phyloP scores from a whole-genome alignment of 2,797 vertebrate genomes.

The Carduelis carduelis region DNA sequence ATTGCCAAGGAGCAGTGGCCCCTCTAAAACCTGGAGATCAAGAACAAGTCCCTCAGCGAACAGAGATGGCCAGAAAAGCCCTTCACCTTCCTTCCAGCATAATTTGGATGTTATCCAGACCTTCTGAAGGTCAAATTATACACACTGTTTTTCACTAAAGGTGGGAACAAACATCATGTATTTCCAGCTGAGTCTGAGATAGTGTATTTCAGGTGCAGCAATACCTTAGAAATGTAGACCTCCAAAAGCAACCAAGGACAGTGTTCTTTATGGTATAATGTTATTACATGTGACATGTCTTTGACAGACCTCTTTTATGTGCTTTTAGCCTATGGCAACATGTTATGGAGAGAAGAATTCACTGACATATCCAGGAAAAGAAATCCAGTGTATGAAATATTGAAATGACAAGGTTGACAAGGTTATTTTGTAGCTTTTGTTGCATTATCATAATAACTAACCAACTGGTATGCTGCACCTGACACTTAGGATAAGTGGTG shows the following conservation, averaged over 20 bases:
- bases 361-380: slow-evolving; percentile 20
- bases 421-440: slow-evolving; percentile 45
- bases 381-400: slow-evolving; percentile 3
- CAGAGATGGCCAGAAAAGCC: neutral
- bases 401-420: slow-evolving; percentile 54
- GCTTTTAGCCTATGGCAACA: slow-evolving; percentile 40
- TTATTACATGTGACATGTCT: slow-evolving; percentile 36
- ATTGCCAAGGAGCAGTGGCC: neutral
- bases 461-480: neutral
- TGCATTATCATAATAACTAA: slow-evolving; percentile 19
- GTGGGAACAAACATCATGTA: neutral
- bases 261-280: neutral
- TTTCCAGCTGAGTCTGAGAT: neutral
- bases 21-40: neutral
- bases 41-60: neutral
- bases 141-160: neutral
- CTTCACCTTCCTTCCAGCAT: neutral
- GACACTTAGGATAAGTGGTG: neutral
- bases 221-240: neutral
- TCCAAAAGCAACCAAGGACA: neutral
- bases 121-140: neutral
- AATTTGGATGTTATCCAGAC: neutral
- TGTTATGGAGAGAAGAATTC: slow-evolving; percentile 18
- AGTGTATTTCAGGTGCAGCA: neutral
- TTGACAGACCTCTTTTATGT: slow-evolving; percentile 14